Conservation (phyloP, 64 coral and sea anemone genomes). For the Dendrophyllia cribrosa region DNA sequence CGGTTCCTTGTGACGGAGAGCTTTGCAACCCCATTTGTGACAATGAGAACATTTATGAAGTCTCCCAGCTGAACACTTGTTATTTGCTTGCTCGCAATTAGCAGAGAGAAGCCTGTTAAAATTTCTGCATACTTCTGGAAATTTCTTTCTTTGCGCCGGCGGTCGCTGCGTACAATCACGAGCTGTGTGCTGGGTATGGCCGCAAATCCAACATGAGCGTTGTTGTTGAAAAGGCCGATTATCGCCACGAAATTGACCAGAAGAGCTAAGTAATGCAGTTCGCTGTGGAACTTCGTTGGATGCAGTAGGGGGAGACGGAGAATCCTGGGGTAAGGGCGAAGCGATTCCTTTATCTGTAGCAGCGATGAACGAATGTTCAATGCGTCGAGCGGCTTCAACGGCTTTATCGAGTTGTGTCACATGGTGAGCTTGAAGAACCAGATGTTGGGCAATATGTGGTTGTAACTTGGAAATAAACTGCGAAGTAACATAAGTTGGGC, state of each 20-base stretch:
- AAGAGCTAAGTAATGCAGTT: background rate
- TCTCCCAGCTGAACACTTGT: slow-evolving; percentile 1
- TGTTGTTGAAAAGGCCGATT: background rate
- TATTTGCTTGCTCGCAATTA: background rate
- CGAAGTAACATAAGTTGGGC: slow-evolving; percentile 25
- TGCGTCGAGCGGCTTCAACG: background rate
- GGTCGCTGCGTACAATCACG: background rate
- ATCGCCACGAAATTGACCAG: background rate
- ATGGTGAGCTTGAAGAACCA: background rate
- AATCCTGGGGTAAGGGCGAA: background rate
- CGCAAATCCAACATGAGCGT: background rate
- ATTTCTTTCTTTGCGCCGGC: background rate
- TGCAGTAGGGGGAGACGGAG: background rate
- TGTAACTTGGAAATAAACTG: slow-evolving; percentile 13
- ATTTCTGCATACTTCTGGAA: slow-evolving; percentile 15
- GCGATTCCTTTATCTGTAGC: background rate
- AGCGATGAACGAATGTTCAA: background rate
- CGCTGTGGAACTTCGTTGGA: background rate
- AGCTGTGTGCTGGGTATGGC: background rate
- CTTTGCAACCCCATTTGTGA: slow-evolving; percentile 13
- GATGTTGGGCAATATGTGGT: slow-evolving; percentile 6
- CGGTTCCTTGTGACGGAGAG: background rate
- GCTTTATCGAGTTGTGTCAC: background rate
- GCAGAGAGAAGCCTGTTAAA: background rate
- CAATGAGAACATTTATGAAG: background rate